Evolutionary conservation across 2,888 invertebrate species (phyloP).

Genomic region (Rhyacophila evoluta): DNA sequence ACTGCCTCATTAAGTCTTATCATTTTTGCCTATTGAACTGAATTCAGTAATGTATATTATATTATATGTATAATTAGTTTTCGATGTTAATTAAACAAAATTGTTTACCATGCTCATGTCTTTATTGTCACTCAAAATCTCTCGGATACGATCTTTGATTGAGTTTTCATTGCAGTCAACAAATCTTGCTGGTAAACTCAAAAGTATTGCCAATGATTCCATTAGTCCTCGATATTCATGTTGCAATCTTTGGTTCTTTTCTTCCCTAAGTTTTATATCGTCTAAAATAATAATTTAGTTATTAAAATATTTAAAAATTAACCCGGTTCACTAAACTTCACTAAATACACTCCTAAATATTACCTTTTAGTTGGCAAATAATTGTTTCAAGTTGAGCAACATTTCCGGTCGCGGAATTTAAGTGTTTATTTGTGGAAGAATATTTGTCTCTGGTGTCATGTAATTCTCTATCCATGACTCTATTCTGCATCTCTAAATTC

Average conservation of each 20-base stretch:
- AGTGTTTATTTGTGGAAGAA: constrained; percentile 73
- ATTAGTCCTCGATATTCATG: constrained; percentile 77
- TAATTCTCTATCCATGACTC: constrained; percentile 80
- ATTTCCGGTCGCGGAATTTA: constrained; percentile 76
- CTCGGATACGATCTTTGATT: constrained; percentile 83
- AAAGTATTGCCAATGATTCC: constrained; percentile 78
- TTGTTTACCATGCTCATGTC: constrained; percentile 78
- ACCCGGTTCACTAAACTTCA: too few relatives aligned
- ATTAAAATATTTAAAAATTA: too few relatives aligned
- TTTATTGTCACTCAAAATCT: constrained; percentile 82
- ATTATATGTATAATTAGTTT: too few relatives aligned
- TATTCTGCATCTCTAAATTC: constrained; percentile 77
- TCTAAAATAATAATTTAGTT: constrained; percentile 66
- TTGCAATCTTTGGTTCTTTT: constrained; percentile 76
- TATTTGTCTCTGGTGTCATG: constrained; percentile 78
- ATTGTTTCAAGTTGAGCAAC: constrained; percentile 77
- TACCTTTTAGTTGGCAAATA: constrained; percentile 78
- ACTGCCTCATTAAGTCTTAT: too few relatives aligned
- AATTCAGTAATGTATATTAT: too few relatives aligned
- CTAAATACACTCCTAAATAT: too few relatives aligned
- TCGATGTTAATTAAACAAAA: neutral
- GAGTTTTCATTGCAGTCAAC: constrained; percentile 83
- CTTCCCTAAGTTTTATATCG: constrained; percentile 77
- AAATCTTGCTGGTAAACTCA: constrained; percentile 78
- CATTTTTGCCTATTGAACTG: too few relatives aligned